Conservation (phyloP, 2,888 invertebrate species). For the Isoperla grammatica region DNA sequence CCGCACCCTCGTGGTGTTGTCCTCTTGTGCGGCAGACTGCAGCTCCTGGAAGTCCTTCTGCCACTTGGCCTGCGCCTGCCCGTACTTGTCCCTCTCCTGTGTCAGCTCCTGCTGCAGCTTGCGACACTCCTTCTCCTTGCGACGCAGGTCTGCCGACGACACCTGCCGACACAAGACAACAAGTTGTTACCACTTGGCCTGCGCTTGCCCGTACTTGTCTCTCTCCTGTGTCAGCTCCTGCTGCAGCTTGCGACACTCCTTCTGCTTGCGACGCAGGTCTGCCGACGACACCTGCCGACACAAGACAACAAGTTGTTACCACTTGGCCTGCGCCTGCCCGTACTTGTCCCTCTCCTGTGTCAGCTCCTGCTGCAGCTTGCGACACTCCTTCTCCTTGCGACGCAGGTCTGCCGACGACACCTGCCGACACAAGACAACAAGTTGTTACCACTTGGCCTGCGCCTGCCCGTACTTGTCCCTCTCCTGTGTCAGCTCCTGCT, state of each 20-base stretch:
- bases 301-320: too few species aligned
- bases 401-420: constrained; percentile 70
- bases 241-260: constrained; percentile 89
- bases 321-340: constrained; percentile 76
- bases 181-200: constrained; percentile 76
- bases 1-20: constrained; percentile 67
- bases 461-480: constrained; percentile 90
- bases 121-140: constrained; percentile 92
- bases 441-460: constrained; percentile 75
- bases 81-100: constrained; percentile 88
- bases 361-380: constrained; percentile 89
- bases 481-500: constrained; percentile 87
- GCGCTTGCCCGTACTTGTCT: constrained; percentile 87
- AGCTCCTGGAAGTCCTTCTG: constrained; percentile 82
- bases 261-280: constrained; percentile 83
- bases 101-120: constrained; percentile 91
- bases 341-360: constrained; percentile 90
- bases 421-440: too few species aligned
- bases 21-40: constrained; percentile 77
- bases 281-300: constrained; percentile 59
- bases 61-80: constrained; percentile 76
- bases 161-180: too few species aligned
- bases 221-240: constrained; percentile 88
- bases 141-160: constrained; percentile 69
- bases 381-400: constrained; percentile 91